Conservation (phyloP, 1,140 invertebrate species). For the Drosophila sulfurigaster region DNA sequence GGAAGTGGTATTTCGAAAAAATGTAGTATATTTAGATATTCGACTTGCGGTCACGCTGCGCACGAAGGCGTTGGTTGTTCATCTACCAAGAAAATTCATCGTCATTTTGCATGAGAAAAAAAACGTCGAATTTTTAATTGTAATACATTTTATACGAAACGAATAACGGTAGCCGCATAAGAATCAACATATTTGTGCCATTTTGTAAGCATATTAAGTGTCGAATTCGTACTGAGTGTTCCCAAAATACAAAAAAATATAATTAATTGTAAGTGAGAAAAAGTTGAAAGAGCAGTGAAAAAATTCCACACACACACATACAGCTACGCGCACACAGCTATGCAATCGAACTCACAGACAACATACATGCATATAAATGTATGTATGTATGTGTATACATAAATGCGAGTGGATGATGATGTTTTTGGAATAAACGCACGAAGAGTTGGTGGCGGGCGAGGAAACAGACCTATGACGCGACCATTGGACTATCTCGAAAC, state of each 20-base stretch:
- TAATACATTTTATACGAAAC: constrained; percentile 73
- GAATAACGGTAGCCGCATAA: constrained; percentile 69
- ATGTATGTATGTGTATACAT: constrained; percentile 48
- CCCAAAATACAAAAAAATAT: constrained; percentile 41
- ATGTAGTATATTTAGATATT: not conserved
- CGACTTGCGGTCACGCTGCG: constrained; percentile 18
- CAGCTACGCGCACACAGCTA: constrained; percentile 43
- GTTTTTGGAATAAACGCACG: constrained; percentile 69
- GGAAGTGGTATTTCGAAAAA: not conserved
- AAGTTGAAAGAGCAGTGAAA: constrained; percentile 76
- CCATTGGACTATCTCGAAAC: constrained; percentile 49
- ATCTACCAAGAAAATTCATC: constrained; percentile 75
- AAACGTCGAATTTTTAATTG: constrained; percentile 77
- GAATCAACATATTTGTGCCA: constrained; percentile 77
- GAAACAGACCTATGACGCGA: constrained; percentile 62
- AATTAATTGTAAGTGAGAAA: constrained; percentile 72
- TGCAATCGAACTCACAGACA: constrained; percentile 49
- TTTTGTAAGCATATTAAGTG: constrained; percentile 77
- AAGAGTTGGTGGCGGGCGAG: constrained; percentile 50
- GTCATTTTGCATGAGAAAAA: constrained; percentile 82
- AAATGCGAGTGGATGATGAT: constrained; percentile 76
- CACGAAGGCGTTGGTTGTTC: constrained; percentile 78
- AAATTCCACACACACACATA: constrained; percentile 76
- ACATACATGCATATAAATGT: constrained; percentile 30
- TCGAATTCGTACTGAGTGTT: constrained; percentile 72